Conservation (phyloP, 2,888 invertebrate genomes). For the Dusona sp. region DNA sequence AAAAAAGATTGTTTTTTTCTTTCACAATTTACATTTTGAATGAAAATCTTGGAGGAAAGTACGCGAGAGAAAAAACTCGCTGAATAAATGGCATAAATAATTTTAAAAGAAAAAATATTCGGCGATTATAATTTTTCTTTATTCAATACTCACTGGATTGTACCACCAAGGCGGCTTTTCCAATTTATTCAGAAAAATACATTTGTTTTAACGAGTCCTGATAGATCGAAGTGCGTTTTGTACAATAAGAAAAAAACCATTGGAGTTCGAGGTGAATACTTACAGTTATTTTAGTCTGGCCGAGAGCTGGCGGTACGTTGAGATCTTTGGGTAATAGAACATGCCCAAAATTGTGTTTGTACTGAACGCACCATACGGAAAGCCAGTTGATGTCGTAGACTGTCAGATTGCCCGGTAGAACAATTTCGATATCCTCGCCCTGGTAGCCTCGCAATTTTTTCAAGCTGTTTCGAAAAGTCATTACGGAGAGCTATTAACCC, state of each 20-base stretch:
- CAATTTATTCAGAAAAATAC: slow-evolving; percentile 60
- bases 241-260: not conserved
- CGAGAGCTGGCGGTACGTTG: slow-evolving; percentile 95
- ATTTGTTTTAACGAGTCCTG: slow-evolving; percentile 10
- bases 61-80: not conserved
- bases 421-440: slow-evolving; percentile 96
- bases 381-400: slow-evolving; percentile 97
- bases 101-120: not conserved
- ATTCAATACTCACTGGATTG: slow-evolving; percentile 92
- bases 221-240: not conserved
- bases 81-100: not conserved
- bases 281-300: slow-evolving; percentile 96
- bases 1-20: slow-evolving; percentile 75
- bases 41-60: not conserved
- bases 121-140: not conserved
- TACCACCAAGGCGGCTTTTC: slow-evolving; percentile 96
- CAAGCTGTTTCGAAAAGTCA: slow-evolving; percentile 84
- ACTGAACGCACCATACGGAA: slow-evolving; percentile 96
- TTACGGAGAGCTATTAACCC: not conserved
- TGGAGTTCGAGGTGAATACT: slow-evolving; percentile 80
- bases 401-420: slow-evolving; percentile 93
- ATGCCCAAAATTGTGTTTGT: slow-evolving; percentile 95
- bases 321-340: slow-evolving; percentile 94
- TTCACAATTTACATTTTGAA: not conserved
- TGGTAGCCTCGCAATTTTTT: slow-evolving; percentile 94